Conservation (phyloP, 1,140 invertebrate genomes). For the Popillia japonica region DNA sequence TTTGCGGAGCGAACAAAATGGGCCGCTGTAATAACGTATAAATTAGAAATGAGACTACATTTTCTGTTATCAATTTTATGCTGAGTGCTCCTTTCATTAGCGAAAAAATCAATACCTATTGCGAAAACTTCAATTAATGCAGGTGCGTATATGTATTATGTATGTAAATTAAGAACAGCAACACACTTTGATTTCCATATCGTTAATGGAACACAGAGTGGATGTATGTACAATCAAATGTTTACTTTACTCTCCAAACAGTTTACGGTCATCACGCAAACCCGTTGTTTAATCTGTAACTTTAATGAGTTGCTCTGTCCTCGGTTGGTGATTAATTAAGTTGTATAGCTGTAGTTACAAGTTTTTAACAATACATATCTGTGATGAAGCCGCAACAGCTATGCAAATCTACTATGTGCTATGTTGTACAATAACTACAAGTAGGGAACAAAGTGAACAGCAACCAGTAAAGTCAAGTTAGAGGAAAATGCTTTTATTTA, state of each 20-base stretch:
- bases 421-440: too few relatives aligned
- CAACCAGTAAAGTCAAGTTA: too few relatives aligned
- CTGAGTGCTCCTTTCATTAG: neutral
- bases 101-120: neutral
- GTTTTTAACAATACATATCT: too few relatives aligned
- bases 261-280: neutral
- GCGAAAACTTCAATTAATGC: neutral
- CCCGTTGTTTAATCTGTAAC: neutral
- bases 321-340: neutral
- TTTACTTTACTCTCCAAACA: slow-evolving; percentile 1
- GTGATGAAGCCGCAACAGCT: too few relatives aligned
- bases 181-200: neutral
- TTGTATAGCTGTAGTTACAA: too few relatives aligned
- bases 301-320: neutral
- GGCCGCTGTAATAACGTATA: too few relatives aligned
- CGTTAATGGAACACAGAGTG: neutral
- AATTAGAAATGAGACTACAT: neutral
- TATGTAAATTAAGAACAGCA: slow-evolving; percentile 2
- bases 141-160: neutral
- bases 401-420: too few relatives aligned
- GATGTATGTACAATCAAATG: neutral
- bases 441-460: too few relatives aligned
- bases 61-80: neutral
- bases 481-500: too few relatives aligned
- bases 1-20: too few relatives aligned